These are phyloP conservation scores for Eurystomus gularis DNA, from an alignment of 2,113 vertebrate species.

Conservation along the genomic window DNA sequence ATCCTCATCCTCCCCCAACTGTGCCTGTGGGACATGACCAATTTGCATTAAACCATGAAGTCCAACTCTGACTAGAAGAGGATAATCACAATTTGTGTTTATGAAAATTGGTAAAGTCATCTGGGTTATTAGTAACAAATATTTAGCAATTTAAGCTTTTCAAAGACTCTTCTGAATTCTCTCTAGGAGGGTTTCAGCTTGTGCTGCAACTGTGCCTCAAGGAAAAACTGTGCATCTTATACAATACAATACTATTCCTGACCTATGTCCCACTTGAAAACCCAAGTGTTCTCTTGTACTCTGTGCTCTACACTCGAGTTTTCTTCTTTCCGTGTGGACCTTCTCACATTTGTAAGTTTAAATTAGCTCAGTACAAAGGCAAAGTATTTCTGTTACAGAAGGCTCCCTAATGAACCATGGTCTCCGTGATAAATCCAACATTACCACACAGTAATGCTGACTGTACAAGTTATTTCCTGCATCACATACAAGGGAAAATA, in stretches of 20 bases:
- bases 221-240: neutral
- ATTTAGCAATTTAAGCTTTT: conserved; percentile 11
- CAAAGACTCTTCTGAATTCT: conserved; percentile 37
- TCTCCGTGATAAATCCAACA: neutral
- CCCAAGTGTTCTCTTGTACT: neutral
- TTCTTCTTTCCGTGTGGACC: neutral
- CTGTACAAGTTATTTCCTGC: neutral
- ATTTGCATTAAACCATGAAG: conserved; percentile 23
- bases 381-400: neutral
- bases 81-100: conserved; percentile 9
- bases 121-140: conserved; percentile 64
- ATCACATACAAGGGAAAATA: neutral
- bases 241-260: neutral
- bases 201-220: neutral
- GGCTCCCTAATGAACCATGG: neutral
- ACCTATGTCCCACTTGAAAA: neutral
- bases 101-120: conserved; percentile 26
- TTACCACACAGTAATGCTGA: neutral
- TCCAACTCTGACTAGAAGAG: neutral
- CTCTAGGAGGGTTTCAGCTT: neutral
- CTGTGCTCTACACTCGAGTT: neutral
- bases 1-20: neutral
- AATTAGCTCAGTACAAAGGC: neutral
- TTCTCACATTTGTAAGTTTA: neutral
- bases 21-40: neutral